Percentiles rank a stretch among this genome's conserved stretches.
Evolutionary conservation across 2,113 vertebrate species (phyloP).

Genomic region (Malurus alboscapulatus): DNA sequence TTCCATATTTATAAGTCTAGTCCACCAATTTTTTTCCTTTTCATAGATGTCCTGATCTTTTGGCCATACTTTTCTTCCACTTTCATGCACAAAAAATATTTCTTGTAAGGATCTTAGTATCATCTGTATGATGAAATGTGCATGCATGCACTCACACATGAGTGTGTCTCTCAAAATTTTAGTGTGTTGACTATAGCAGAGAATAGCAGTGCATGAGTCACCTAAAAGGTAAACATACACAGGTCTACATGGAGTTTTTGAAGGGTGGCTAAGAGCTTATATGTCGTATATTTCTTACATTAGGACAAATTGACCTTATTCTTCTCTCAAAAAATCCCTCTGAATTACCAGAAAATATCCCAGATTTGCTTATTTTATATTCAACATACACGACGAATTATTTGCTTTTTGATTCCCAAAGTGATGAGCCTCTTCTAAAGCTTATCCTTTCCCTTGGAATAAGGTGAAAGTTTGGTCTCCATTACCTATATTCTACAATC

Average conservation of each 20-base stretch:
- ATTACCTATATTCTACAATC: background rate
- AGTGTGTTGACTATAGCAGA: background rate
- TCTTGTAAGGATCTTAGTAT: background rate
- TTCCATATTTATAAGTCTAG: background rate
- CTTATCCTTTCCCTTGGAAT: background rate
- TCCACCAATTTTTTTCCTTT: background rate
- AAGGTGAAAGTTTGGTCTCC: background rate
- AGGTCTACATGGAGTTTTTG: background rate
- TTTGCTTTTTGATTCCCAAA: background rate
- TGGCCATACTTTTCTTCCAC: background rate
- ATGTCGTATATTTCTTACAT: background rate
- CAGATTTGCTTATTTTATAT: background rate
- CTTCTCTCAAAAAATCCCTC: background rate
- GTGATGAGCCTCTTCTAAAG: background rate
- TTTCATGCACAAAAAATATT: background rate
- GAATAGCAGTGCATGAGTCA: background rate
- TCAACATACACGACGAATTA: background rate
- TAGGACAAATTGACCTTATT: background rate
- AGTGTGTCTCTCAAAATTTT: accelerated
- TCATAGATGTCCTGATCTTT: background rate
- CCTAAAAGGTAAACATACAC: background rate
- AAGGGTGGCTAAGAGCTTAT: accelerated
- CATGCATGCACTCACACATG: accelerated
- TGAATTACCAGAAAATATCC: background rate
- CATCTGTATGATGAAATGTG: background rate